phyloP scores from a whole-genome alignment of 2,113 vertebrate species.

The Podarcis cretensis region DNA sequence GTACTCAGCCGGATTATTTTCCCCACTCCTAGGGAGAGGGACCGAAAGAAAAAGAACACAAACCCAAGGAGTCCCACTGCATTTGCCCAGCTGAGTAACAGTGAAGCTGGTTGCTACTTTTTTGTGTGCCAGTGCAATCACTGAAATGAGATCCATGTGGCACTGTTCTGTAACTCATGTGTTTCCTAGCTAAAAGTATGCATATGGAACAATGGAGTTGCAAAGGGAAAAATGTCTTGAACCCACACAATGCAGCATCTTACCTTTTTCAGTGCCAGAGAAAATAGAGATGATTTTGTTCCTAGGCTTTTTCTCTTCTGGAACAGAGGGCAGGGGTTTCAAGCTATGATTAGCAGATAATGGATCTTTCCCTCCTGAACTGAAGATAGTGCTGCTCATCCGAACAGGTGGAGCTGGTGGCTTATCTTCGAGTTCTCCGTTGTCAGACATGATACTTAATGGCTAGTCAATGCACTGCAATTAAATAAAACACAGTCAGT shows the following conservation, averaged over 20 bases:
- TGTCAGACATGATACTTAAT: constrained; percentile 89
- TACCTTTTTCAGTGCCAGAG: constrained; percentile 91
- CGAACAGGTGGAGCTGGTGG: constrained; percentile 97
- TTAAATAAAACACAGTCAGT: constrained; percentile 32
- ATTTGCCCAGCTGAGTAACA: not conserved
- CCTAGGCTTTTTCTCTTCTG: constrained; percentile 93
- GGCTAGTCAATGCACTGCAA: constrained; percentile 65
- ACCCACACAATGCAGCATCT: constrained; percentile 14
- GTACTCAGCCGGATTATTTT: too few species aligned
- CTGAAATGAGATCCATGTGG: not conserved
- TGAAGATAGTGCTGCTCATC: constrained; percentile 92
- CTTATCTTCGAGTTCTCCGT: constrained; percentile 96
- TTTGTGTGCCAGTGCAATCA: not conserved
- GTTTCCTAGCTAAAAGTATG: not conserved
- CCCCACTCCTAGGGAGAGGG: not conserved
- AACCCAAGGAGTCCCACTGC: not conserved
- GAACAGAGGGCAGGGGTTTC: constrained; percentile 95
- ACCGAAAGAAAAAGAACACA: not conserved
- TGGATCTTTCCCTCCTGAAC: constrained; percentile 87
- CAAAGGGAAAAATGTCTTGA: not conserved
- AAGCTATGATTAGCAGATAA: constrained; percentile 91
- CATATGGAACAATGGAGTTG: not conserved
- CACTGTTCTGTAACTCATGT: not conserved
- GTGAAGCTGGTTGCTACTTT: not conserved
- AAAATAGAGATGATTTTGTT: constrained; percentile 98